phyloP scores from a whole-genome alignment of 2,113 vertebrate genomes.

The Brachypteracias leptosomus region DNA sequence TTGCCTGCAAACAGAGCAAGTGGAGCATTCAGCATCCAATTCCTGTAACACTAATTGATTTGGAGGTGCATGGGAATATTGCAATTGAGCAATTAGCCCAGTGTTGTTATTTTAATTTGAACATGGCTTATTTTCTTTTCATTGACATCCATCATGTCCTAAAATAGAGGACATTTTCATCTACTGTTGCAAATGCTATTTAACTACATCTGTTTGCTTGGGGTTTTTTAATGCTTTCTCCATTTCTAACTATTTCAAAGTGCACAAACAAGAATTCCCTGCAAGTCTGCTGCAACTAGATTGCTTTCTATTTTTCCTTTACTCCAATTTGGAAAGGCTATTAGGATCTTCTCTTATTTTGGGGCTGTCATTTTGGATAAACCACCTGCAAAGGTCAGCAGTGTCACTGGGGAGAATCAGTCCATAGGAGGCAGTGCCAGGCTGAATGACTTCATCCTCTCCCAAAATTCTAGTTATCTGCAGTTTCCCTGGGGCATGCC shows the following conservation, averaged over 20 bases:
- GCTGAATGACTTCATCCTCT: neutral
- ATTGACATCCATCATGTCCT: neutral
- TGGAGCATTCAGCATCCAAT: neutral
- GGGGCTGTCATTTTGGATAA: neutral
- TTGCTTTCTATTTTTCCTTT: neutral
- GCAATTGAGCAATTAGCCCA: neutral
- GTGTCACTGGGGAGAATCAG: neutral
- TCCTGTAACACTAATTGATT: neutral
- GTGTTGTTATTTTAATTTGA: neutral
- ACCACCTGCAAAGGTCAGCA: neutral
- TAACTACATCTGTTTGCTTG: neutral
- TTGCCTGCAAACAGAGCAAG: neutral
- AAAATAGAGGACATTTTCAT: neutral
- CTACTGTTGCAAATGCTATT: neutral
- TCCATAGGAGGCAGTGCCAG: fast-evolving
- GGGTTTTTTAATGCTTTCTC: neutral
- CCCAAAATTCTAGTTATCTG: neutral
- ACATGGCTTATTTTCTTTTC: neutral
- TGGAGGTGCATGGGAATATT: neutral
- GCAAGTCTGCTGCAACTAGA: neutral
- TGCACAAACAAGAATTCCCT: neutral
- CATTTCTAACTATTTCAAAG: neutral
- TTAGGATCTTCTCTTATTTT: neutral
- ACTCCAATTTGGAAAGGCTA: neutral
- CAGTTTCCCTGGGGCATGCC: neutral